Conservation (phyloP, 2,797 vertebrate species). For the Xiphorhynchus erythropygius region DNA sequence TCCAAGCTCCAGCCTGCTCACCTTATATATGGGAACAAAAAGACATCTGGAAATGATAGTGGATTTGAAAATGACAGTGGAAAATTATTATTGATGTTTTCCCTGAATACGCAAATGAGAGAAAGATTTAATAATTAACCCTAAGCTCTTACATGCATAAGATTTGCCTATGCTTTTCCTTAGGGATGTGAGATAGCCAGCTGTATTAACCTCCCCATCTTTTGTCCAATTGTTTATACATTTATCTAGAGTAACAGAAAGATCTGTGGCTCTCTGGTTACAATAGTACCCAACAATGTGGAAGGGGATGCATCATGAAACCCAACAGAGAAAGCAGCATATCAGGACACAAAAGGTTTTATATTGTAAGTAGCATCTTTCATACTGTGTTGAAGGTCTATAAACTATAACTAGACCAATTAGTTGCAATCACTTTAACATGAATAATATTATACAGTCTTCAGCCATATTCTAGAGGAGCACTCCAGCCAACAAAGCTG, state of each 20-base stretch:
- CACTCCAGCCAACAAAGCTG: background rate
- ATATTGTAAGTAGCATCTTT: background rate
- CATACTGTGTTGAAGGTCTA: background rate
- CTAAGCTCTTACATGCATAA: background rate
- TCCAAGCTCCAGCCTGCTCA: background rate
- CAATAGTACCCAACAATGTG: background rate
- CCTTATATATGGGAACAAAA: background rate
- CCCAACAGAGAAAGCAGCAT: background rate
- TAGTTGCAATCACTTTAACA: background rate
- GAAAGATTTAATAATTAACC: background rate
- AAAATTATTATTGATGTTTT: background rate
- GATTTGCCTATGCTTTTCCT: constrained; percentile 25
- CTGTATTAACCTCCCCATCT: background rate
- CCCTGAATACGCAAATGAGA: constrained; percentile 34
- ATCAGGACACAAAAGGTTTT: background rate
- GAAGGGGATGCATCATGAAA: background rate
- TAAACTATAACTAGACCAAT: background rate
- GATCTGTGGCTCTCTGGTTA: background rate
- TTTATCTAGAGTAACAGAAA: background rate
- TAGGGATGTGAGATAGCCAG: background rate
- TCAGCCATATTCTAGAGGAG: background rate
- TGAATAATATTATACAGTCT: background rate
- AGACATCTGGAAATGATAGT: background rate
- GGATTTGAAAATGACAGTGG: background rate
- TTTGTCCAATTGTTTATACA: background rate